Evolutionary conservation across 2,797 vertebrate species (phyloP), one percentile per base, ranked within the genome.

Genomic region (Poeciliopsis turneri): DNA sequence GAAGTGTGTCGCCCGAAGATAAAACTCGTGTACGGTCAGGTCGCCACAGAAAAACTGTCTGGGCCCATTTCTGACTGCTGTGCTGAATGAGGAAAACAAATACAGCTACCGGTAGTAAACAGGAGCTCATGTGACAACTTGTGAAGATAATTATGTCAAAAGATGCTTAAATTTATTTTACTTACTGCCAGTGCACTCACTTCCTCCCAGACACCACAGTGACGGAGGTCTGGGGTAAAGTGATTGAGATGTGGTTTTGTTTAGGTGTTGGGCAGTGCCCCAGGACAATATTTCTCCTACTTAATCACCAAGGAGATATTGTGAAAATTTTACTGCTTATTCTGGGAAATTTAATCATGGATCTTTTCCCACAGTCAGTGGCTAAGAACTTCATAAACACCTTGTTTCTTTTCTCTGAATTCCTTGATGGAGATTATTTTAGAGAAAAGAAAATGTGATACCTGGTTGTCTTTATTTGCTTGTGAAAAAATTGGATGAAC

Each of bases 1-100:
- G 91, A 90, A 93, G 89, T 88, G 72, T 85, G 78, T 95, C 88
- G 95, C 93, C 95, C 86, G 88, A 84, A 96, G 95, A 95, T 90
- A 95, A 93, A 94, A 88, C 91, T 93, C 89, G 89, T 90, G 92
- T 91, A 92, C 92, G 93, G 88, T 91, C 92, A 91, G 81, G 86
- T 86, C 88, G 80, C 83, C 73, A 33, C 46, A 79, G 84, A 88
- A 70, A 89, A 91, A 91, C 88, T 86, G 89, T 94, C 91, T 92
- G 89, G 80, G 83, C 81, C 13, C 23, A 87, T 80, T 66, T 85
- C 78, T 90, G 86, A 90, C 78, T 68, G 87, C 86, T 80, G 71
- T n/a, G 82, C 72, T 64, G 85, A 78, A 61, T 75, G 88, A 87
- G 82, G 89, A 90, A 91, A 94, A 94, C 92, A 94, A 92, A 94